phyloP scores from a whole-genome alignment of 2,797 vertebrate species.

The Phataginus tetradactyla region DNA sequence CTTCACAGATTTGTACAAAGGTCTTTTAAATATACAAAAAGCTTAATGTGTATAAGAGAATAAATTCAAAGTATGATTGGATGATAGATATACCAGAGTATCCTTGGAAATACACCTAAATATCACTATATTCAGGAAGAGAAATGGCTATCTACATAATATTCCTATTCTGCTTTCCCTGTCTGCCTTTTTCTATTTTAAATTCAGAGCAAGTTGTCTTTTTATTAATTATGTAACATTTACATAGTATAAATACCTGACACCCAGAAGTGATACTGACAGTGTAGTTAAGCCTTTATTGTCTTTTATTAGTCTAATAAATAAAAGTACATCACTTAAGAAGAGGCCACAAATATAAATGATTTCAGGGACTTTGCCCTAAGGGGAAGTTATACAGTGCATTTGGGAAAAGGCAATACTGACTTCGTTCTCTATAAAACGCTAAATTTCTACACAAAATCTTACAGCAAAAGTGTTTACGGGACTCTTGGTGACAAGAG shows the following conservation, averaged over 20 bases:
- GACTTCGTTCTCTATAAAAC: slow-evolving; percentile 59
- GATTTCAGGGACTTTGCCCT: background rate
- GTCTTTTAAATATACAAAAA: background rate
- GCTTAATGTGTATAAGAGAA: background rate
- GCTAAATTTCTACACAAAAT: slow-evolving; percentile 67
- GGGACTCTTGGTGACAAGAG: slow-evolving; percentile 53
- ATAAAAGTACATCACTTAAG: slow-evolving; percentile 30
- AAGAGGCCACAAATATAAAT: slow-evolving; percentile 32
- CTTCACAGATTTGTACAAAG: background rate
- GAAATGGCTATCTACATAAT: background rate
- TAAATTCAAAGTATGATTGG: background rate
- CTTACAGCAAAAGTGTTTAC: slow-evolving; percentile 62
- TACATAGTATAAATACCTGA: slow-evolving; percentile 39
- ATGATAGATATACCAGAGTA: background rate
- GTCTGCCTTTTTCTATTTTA: slow-evolving; percentile 6
- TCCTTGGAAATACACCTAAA: background rate
- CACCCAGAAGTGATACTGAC: slow-evolving; percentile 58
- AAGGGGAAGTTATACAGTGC: background rate
- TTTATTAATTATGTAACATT: slow-evolving; percentile 50
- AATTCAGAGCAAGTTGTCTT: slow-evolving; percentile 9
- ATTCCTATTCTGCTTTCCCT: background rate
- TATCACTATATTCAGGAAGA: slow-evolving; percentile 7
- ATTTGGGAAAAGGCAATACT: slow-evolving; percentile 47
- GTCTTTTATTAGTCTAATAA: slow-evolving; percentile 60
- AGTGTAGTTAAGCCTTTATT: slow-evolving; percentile 33